phyloP scores from a whole-genome alignment of 2,888 invertebrate species.

The Tenthredo scrophulariae region DNA sequence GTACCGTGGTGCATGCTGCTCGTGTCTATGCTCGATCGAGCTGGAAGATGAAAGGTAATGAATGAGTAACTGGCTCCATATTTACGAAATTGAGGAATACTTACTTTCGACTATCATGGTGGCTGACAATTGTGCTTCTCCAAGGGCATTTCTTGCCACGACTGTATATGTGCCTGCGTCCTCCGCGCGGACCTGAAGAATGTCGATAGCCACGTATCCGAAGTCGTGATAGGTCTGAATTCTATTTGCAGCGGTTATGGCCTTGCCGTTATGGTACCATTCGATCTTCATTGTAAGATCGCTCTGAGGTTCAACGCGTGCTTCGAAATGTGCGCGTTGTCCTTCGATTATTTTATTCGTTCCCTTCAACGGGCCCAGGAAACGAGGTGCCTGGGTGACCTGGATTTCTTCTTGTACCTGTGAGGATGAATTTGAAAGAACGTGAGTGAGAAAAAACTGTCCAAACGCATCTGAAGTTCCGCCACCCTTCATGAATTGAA shows the following conservation, averaged over 20 bases:
- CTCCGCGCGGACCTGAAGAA: slow-evolving; percentile 93
- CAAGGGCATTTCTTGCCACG: slow-evolving; percentile 93
- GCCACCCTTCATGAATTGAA: neutral
- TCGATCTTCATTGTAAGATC: slow-evolving; percentile 96
- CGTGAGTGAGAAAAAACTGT: neutral
- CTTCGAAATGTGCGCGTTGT: slow-evolving; percentile 96
- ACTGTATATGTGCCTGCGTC: slow-evolving; percentile 97
- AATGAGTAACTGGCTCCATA: neutral
- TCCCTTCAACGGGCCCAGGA: slow-evolving; percentile 93
- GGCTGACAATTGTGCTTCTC: slow-evolving; percentile 91
- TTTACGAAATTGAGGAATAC: slow-evolving; percentile 72
- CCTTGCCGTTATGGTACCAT: slow-evolving; percentile 98
- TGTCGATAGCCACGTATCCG: slow-evolving; percentile 97
- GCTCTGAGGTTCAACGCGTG: slow-evolving; percentile 95
- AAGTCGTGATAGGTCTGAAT: slow-evolving; percentile 98
- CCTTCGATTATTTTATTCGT: slow-evolving; percentile 97
- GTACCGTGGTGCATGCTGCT: slow-evolving; percentile 93
- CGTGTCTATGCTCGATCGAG: slow-evolving; percentile 93
- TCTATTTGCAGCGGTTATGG: slow-evolving; percentile 92
- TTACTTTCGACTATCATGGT: slow-evolving; percentile 94
- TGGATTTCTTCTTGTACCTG: slow-evolving; percentile 85
- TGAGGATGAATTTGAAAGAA: neutral
- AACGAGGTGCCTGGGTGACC: slow-evolving; percentile 90
- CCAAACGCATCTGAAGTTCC: neutral
- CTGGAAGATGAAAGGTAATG: slow-evolving; percentile 79